Evolutionary conservation across 2,113 vertebrate species (phyloP).

Genomic region (Galbula dea): DNA sequence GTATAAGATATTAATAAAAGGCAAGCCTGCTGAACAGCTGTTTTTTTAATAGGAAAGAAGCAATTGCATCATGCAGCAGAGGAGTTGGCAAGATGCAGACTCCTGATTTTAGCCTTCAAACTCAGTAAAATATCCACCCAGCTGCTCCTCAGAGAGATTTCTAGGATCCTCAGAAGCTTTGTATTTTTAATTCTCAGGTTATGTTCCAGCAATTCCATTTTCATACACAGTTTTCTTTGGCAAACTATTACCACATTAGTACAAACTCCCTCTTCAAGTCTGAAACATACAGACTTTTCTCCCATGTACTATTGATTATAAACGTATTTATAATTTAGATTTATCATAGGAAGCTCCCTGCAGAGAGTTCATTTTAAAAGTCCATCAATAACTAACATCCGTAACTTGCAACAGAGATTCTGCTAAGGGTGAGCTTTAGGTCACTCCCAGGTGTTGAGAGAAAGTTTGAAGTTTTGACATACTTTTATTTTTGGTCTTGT

Average conservation of each 20-base stretch:
- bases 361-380: not conserved
- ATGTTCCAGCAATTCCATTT: conserved; percentile 29
- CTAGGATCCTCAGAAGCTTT: conserved; percentile 17
- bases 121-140: conserved; percentile 20
- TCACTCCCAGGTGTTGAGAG: not conserved
- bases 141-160: conserved; percentile 32
- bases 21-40: not conserved
- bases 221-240: conserved; percentile 39
- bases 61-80: not conserved
- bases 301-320: not conserved
- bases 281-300: not conserved
- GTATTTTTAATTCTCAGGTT: conserved; percentile 22
- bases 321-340: not conserved
- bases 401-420: not conserved
- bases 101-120: not conserved
- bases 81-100: not conserved
- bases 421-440: not conserved
- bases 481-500: not conserved
- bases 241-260: conserved; percentile 4
- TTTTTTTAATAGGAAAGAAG: not conserved
- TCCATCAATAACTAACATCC: not conserved
- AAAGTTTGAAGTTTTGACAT: not conserved
- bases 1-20: not conserved
- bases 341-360: not conserved
- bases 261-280: not conserved